phyloP scores from a whole-genome alignment of 2,797 vertebrate species.

The Tadarida brasiliensis region DNA sequence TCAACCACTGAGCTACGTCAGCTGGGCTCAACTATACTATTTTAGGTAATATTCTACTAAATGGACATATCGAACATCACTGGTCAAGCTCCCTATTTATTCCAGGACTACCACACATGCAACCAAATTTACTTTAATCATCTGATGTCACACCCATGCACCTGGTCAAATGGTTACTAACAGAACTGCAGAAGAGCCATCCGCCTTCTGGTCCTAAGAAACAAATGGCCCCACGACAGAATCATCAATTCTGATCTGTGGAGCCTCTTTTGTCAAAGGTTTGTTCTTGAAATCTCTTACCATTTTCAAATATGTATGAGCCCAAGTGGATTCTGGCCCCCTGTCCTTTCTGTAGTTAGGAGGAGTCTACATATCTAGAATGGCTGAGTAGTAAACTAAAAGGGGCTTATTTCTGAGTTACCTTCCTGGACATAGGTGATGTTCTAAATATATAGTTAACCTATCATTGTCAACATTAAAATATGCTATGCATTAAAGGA shows the following conservation, averaged over 20 bases:
- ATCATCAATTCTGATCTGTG: neutral
- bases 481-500: conserved; percentile 18
- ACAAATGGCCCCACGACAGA: neutral
- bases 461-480: neutral
- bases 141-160: neutral
- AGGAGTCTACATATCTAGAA: conserved; percentile 1
- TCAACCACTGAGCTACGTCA: no score
- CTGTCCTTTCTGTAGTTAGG: neutral
- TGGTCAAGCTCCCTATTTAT: conserved; percentile 36
- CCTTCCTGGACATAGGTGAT: neutral
- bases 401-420: neutral
- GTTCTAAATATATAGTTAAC: conserved; percentile 21
- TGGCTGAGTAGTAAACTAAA: neutral
- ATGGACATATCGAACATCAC: neutral
- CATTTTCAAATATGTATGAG: conserved; percentile 40
- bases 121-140: neutral
- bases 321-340: neutral
- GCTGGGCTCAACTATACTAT: neutral
- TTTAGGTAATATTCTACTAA: conserved; percentile 32
- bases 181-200: conserved; percentile 11
- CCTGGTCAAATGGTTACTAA: neutral
- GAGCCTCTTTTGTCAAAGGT: neutral
- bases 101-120: neutral
- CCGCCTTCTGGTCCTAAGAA: conserved; percentile 21
- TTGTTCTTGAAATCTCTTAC: neutral